These are phyloP conservation scores for Drosophila pallidifrons DNA, from an alignment of 1,140 invertebrate species.

Conservation along the genomic window DNA sequence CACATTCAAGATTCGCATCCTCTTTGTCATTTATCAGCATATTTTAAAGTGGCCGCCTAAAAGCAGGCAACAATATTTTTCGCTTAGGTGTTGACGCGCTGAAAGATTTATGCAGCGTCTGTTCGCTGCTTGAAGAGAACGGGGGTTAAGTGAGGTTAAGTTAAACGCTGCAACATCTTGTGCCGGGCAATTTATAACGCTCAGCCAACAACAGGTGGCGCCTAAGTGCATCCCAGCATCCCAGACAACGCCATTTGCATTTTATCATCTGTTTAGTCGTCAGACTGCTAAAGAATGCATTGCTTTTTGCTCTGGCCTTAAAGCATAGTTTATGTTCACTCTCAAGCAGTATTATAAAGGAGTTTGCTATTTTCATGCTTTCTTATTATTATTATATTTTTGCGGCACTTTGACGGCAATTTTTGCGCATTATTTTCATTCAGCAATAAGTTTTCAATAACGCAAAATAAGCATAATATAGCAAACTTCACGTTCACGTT, in stretches of 20 bases:
- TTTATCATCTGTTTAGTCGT: slow-evolving; percentile 7
- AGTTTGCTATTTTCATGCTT: slow-evolving; percentile 18
- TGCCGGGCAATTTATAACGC: slow-evolving; percentile 25
- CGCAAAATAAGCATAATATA: slow-evolving; percentile 52
- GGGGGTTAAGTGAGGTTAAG: slow-evolving; percentile 34
- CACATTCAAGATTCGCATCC: no score
- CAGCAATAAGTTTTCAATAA: slow-evolving; percentile 54
- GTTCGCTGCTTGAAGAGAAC: not conserved
- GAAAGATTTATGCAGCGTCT: slow-evolving; percentile 33
- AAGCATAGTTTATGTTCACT: slow-evolving; percentile 1
- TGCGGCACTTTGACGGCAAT: slow-evolving; percentile 44
- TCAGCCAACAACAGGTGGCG: slow-evolving; percentile 40
- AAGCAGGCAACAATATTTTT: slow-evolving; percentile 32
- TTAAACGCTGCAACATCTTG: slow-evolving; percentile 29
- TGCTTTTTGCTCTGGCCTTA: not conserved
- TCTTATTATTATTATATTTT: slow-evolving; percentile 17
- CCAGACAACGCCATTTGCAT: slow-evolving; percentile 18
- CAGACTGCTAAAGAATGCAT: slow-evolving; percentile 9
- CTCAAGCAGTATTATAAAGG: slow-evolving; percentile 11
- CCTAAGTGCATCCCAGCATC: slow-evolving; percentile 16
- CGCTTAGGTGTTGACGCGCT: not conserved
- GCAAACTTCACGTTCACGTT: slow-evolving; percentile 52
- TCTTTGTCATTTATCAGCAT: slow-evolving; percentile 7
- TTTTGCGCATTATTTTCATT: slow-evolving; percentile 48
- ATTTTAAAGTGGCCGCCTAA: slow-evolving; percentile 22